Percentiles rank a stretch among this genome's conserved stretches.
Conservation (phyloP, 64 coral and sea anemone species). For the Catalaphyllia jardinei region DNA sequence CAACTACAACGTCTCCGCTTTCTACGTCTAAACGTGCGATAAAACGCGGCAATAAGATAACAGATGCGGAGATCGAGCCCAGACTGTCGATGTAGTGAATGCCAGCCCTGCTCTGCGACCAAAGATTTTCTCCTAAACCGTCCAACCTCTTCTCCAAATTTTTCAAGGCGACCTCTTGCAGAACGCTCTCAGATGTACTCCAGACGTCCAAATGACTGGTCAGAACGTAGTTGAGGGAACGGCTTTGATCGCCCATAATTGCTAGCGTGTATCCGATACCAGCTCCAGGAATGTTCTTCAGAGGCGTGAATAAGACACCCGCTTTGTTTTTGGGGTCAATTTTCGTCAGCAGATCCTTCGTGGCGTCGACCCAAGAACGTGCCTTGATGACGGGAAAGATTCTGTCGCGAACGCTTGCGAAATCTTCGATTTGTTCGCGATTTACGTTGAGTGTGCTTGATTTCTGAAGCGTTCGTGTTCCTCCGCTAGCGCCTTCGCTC, state of each 20-base stretch:
- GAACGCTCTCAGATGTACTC: constrained; percentile 62
- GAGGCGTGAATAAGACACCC: constrained; percentile 68
- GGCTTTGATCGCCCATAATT: constrained; percentile 40
- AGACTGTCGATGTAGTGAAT: constrained; percentile 77
- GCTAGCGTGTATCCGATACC: constrained; percentile 76
- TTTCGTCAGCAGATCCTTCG: constrained; percentile 66
- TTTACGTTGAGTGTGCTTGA: constrained; percentile 71
- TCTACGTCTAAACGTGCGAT: constrained; percentile 67
- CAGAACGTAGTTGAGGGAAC: constrained; percentile 65
- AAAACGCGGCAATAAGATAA: constrained; percentile 71
- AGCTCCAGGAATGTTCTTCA: constrained; percentile 60
- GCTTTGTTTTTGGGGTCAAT: constrained; percentile 57
- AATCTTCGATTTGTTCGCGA: constrained; percentile 66
- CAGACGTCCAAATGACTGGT: constrained; percentile 77
- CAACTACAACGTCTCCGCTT: constrained; percentile 55
- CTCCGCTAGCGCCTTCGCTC: constrained; percentile 9
- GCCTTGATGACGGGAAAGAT: constrained; percentile 81
- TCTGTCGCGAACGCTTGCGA: constrained; percentile 58
- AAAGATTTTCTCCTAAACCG: constrained; percentile 40
- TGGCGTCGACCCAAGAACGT: constrained; percentile 66
- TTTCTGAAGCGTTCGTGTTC: constrained; percentile 34
- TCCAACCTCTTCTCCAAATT: constrained; percentile 73
- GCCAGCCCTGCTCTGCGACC: constrained; percentile 72
- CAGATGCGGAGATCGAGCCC: constrained; percentile 75
- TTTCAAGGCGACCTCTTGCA: constrained; percentile 64